These are phyloP conservation scores for Pangasius macronema DNA, from an alignment of 2,797 vertebrate genomes.

Conservation along the genomic window DNA sequence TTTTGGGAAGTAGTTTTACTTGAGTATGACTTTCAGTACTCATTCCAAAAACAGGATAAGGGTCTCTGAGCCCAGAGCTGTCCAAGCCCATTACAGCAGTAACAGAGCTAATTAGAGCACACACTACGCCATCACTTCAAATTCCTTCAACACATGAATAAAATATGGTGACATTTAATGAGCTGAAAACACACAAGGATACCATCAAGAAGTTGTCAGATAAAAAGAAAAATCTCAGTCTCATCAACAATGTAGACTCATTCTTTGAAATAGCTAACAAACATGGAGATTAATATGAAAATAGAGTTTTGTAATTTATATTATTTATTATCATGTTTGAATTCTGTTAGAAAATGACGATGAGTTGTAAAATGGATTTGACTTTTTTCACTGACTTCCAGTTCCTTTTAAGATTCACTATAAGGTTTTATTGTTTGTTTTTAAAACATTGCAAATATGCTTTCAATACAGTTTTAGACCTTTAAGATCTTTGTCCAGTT, in stretches of 20 bases:
- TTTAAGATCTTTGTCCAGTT: too few relatives aligned
- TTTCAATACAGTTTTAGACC: too few relatives aligned
- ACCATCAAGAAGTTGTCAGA: background rate
- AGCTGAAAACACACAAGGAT: slow-evolving; percentile 43
- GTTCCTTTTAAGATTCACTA: too few relatives aligned
- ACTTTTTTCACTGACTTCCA: background rate
- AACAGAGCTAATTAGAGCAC: slow-evolving; percentile 7
- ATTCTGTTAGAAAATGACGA: background rate
- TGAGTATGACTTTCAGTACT: background rate
- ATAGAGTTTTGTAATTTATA: background rate
- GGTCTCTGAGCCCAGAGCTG: background rate
- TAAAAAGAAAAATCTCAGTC: slow-evolving; percentile 18
- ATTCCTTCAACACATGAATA: slow-evolving; percentile 56
- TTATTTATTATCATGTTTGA: background rate
- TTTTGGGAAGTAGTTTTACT: background rate
- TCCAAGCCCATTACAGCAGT: background rate
- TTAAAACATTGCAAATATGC: too few relatives aligned
- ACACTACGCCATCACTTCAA: slow-evolving; percentile 27
- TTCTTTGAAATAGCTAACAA: background rate
- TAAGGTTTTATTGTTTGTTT: too few relatives aligned
- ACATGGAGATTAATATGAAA: background rate
- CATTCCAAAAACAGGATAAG: background rate
- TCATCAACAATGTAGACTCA: background rate
- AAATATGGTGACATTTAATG: slow-evolving; percentile 61
- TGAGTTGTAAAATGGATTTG: background rate